These are phyloP conservation scores for Chaetops frenatus DNA, from an alignment of 2,113 vertebrate species.

Conservation along the genomic window DNA sequence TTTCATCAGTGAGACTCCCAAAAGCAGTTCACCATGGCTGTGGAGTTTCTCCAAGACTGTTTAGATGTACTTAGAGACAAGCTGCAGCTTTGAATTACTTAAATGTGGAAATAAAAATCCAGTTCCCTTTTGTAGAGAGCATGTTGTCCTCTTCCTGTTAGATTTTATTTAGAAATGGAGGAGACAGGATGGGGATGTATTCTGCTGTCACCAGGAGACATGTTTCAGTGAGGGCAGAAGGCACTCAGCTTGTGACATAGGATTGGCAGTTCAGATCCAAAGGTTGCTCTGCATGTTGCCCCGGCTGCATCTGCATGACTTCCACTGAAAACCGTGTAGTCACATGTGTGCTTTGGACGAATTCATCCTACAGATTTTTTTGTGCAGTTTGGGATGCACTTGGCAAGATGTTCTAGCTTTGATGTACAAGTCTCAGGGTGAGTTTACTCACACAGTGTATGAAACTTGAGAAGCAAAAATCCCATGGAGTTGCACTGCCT, in stretches of 20 bases:
- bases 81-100: not conserved
- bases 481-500: not conserved
- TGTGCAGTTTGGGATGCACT: not conserved
- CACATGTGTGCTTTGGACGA: not conserved
- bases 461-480: not conserved
- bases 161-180: not conserved
- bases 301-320: not conserved
- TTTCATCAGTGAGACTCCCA: not conserved
- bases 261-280: not conserved
- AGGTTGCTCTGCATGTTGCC: not conserved
- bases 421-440: rapidly evolving
- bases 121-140: not conserved
- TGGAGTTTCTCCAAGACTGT: not conserved
- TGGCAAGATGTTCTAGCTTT: not conserved
- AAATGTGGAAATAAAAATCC: not conserved
- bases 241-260: not conserved
- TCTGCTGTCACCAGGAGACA: not conserved
- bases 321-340: not conserved
- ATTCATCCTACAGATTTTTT: not conserved
- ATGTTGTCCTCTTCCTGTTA: not conserved
- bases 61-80: not conserved
- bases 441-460: not conserved
- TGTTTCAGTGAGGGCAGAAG: not conserved
- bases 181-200: not conserved
- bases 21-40: not conserved